Percentiles rank a stretch among this genome's conserved stretches.
phyloP scores from a whole-genome alignment of 1,140 invertebrate genomes.

The Zaprionus taronus region DNA sequence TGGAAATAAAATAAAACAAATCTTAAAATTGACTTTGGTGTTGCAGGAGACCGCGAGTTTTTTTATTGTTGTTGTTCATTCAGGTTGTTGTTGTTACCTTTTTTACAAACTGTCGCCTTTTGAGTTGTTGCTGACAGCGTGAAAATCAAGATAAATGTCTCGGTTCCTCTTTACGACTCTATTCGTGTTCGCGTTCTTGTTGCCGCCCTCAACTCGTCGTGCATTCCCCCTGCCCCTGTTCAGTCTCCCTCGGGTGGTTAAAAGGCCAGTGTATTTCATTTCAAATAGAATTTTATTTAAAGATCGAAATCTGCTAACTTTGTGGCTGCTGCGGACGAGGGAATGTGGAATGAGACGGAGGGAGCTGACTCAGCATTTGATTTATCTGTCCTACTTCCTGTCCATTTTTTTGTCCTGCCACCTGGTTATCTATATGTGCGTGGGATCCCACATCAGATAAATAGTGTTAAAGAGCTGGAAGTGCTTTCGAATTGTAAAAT shows the following conservation, averaged over 20 bases:
- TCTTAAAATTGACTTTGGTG: conserved; percentile 76
- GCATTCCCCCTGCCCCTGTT: not conserved
- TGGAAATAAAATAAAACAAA: conserved; percentile 55
- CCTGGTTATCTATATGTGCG: not conserved
- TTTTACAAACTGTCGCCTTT: conserved; percentile 80
- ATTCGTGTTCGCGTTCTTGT: conserved; percentile 11
- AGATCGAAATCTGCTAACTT: conserved; percentile 45
- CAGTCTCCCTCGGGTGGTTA: conserved; percentile 34
- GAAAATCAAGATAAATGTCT: conserved; percentile 82
- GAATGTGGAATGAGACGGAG: not conserved
- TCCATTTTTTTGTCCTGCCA: not conserved
- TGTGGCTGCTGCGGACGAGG: not conserved
- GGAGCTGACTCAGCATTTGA: not conserved
- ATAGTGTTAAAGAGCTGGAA: not conserved
- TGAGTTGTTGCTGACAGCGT: conserved; percentile 79
- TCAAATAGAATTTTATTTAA: conserved; percentile 56
- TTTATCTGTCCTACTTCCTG: conserved; percentile 9
- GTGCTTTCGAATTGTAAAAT: not conserved
- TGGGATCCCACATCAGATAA: not conserved
- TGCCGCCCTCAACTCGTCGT: not conserved
- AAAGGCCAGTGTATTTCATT: conserved; percentile 74
- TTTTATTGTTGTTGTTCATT: conserved; percentile 25
- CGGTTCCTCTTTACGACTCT: conserved; percentile 50
- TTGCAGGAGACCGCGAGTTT: conserved; percentile 50
- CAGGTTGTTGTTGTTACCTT: conserved; percentile 38